Evolutionary conservation across 2,797 vertebrate genomes (phyloP), one percentile per base, ranked within the genome.

Genomic region (Lates japonicus): DNA sequence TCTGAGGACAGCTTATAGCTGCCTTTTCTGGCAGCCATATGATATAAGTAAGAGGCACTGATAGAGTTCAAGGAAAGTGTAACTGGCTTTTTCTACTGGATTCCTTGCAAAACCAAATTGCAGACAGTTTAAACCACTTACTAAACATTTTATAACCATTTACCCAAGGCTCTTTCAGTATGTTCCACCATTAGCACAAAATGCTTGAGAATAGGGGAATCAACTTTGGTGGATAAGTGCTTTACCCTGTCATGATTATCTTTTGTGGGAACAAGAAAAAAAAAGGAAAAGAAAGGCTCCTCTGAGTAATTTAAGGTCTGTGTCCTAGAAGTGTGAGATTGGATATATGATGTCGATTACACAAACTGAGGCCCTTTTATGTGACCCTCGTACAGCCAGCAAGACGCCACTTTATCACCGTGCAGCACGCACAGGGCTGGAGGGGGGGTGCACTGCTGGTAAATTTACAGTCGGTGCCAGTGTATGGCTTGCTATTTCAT

Each of bases 281-380:
- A 31, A 62, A 37, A 42, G 35, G 19, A 52, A 73, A 84, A 42
- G 29, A 60, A 77, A 87, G 20, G 25, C 58, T 81, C 42, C 61
- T 57, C 48, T 29, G 73, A 74, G 87, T 85, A 92, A 92, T 93
- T 93, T 90, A 93, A 76, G 37, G 63, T 74, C 61, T 12, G 52
- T 83, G 84, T 90, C 89, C 83, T 87, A 69, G 78, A 88, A 87
- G 81, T 88, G 85, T 80, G 85, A 82, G 81, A 52, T 65, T 84
- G 87, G 90, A 94, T 93, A 92, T 93, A 93, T 83, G 90, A 88
- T 83, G 90, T 86, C 82, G 82, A 93, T 94, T 95, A 94, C 83
- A 87, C 83, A 65, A 90, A 89, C 90, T 89, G 80, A 94, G 84
- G 82, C 86, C 86, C 87, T 90, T 93, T 94, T 94, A 94, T 94